Evolutionary conservation across 2,888 invertebrate species (phyloP).

Genomic region (Allacma fusca): DNA sequence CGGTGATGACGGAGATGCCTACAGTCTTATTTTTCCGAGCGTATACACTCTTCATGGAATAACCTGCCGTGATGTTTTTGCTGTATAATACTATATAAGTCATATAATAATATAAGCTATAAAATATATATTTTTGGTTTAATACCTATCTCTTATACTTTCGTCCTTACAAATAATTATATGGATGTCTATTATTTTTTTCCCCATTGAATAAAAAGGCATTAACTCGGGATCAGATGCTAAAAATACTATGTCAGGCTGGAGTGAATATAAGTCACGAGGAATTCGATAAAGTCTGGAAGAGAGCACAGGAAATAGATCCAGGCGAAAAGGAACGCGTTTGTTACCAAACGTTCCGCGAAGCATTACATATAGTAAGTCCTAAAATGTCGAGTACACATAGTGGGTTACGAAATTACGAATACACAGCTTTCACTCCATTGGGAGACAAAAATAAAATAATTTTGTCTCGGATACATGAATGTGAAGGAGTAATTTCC

Average conservation of each 20-base stretch:
- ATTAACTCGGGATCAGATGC: constrained; percentile 52
- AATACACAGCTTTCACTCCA: too few species aligned
- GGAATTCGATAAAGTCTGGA: constrained; percentile 62
- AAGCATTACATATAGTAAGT: constrained; percentile 52
- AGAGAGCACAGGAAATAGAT: constrained; percentile 61
- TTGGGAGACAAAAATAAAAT: too few species aligned
- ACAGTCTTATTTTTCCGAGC: constrained; percentile 58
- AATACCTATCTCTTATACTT: too few species aligned
- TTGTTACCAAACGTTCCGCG: constrained; percentile 62
- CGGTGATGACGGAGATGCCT: constrained; percentile 58
- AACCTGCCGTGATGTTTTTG: constrained; percentile 56
- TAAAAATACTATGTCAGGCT: constrained; percentile 50
- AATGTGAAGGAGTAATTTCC: too few species aligned
- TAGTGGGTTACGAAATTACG: too few species aligned
- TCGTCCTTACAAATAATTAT: too few species aligned
- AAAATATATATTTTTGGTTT: neutral
- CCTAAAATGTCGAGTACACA: too few species aligned
- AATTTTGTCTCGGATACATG: too few species aligned
- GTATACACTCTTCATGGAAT: constrained; percentile 58
- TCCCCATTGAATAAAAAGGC: constrained; percentile 46
- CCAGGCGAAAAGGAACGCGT: constrained; percentile 59
- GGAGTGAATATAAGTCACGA: constrained; percentile 61
- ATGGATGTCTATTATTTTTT: too few species aligned
- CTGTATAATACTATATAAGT: constrained; percentile 37
- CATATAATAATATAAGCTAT: too few species aligned